These are phyloP conservation scores for Vesta saturnalis DNA, from an alignment of 2,888 invertebrate species.

Conservation along the genomic window DNA sequence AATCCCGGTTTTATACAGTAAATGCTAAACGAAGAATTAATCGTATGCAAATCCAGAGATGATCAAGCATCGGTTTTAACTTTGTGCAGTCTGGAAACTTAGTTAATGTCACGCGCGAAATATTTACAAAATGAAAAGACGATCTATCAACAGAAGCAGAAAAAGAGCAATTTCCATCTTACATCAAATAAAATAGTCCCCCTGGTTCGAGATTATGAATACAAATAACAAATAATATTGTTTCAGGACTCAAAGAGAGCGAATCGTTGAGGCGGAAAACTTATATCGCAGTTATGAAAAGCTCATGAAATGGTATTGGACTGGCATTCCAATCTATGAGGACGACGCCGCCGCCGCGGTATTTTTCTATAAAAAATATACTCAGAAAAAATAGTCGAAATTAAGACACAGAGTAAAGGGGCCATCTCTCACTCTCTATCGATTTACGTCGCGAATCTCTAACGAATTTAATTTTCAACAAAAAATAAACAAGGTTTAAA, in stretches of 20 bases:
- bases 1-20: conserved; percentile 53
- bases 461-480: conserved; percentile 44
- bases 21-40: conserved; percentile 53
- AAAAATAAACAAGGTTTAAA: conserved; percentile 40
- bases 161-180: conserved; percentile 35
- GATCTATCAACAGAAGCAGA: conserved; percentile 14
- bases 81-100: background rate
- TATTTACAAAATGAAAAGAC: conserved; percentile 1
- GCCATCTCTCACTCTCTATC: conserved; percentile 11
- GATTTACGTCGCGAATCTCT: conserved; percentile 34
- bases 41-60: conserved; percentile 56
- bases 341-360: conserved; percentile 27
- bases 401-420: conserved; percentile 19
- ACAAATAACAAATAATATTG: conserved; percentile 54
- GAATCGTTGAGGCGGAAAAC: conserved; percentile 42
- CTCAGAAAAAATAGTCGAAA: conserved; percentile 16
- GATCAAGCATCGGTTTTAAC: conserved; percentile 39
- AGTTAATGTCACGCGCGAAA: conserved; percentile 3
- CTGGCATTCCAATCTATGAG: conserved; percentile 34
- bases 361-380: conserved; percentile 7
- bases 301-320: conserved; percentile 41
- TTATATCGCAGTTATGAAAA: conserved; percentile 40
- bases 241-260: conserved; percentile 55
- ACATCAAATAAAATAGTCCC: conserved; percentile 38
- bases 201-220: conserved; percentile 49